A percentile compares a stretch with the other conserved stretches of the same genome.
Evolutionary conservation across 2,888 invertebrate genomes (phyloP).

Genomic region (Acanthosoma haemorrhoidale): DNA sequence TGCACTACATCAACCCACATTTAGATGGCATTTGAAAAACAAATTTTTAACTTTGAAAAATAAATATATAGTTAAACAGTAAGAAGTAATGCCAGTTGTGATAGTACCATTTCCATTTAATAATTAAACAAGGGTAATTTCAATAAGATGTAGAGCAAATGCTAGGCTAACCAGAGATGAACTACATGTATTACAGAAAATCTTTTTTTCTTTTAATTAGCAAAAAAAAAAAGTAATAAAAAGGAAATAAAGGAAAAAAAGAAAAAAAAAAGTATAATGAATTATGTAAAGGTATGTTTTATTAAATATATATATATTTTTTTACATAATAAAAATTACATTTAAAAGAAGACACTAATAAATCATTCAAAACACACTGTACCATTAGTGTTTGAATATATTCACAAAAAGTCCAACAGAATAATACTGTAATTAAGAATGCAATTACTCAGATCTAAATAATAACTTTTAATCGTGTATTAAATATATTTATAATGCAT

Average conservation of each 20-base stretch:
- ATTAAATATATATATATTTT: constrained; percentile 25
- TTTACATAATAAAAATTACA: constrained; percentile 29
- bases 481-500: constrained; percentile 19
- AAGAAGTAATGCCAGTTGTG: no score
- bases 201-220: no score
- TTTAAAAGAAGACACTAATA: constrained; percentile 23
- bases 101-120: no score
- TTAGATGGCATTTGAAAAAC: background rate
- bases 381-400: constrained; percentile 24
- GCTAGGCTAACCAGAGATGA: no score
- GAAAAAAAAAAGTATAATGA: background rate
- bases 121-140: no score
- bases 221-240: background rate
- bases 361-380: constrained; percentile 17
- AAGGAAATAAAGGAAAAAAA: constrained; percentile 1
- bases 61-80: no score
- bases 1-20: background rate
- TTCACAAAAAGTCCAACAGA: constrained; percentile 28
- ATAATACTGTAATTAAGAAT: constrained; percentile 37
- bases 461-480: constrained; percentile 25
- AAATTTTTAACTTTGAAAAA: background rate
- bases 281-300: constrained; percentile 27
- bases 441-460: constrained; percentile 36
- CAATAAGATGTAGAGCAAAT: no score
- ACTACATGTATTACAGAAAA: no score